Conservation (phyloP, 2,113 vertebrate species). For the Lagopus muta region DNA sequence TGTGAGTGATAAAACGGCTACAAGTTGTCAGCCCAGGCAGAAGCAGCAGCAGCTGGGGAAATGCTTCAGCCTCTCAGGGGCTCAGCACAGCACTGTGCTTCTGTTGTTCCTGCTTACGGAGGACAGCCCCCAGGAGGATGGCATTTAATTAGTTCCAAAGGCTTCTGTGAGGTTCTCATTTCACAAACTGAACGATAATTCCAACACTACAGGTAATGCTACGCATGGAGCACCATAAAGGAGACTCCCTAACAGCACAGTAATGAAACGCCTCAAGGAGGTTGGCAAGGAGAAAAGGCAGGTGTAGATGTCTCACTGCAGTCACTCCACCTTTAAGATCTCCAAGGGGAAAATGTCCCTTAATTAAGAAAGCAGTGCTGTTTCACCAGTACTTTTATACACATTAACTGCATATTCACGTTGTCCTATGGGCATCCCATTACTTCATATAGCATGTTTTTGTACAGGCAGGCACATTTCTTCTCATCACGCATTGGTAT, state of each 20-base stretch:
- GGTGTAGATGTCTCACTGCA: neutral
- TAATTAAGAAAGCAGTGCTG: neutral
- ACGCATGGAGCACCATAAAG: neutral
- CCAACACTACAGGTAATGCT: neutral
- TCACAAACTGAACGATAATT: neutral
- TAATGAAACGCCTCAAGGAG: neutral
- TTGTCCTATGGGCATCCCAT: neutral
- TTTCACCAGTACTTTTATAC: neutral
- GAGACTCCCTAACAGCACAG: neutral
- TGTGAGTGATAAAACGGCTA: neutral
- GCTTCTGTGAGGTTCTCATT: neutral
- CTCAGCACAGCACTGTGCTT: neutral
- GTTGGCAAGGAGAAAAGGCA: neutral
- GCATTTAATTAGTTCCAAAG: constrained; percentile 13
- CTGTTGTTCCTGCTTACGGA: neutral
- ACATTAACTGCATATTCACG: neutral
- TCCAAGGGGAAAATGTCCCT: neutral
- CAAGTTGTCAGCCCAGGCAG: neutral
- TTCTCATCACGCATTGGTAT: neutral
- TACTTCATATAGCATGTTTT: neutral
- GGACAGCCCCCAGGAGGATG: neutral
- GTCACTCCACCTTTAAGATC: neutral
- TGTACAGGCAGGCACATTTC: neutral
- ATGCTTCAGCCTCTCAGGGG: neutral
- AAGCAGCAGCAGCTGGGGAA: neutral